phyloP scores from a whole-genome alignment of 1,140 invertebrate species.

The Rhizoglyphus robini region DNA sequence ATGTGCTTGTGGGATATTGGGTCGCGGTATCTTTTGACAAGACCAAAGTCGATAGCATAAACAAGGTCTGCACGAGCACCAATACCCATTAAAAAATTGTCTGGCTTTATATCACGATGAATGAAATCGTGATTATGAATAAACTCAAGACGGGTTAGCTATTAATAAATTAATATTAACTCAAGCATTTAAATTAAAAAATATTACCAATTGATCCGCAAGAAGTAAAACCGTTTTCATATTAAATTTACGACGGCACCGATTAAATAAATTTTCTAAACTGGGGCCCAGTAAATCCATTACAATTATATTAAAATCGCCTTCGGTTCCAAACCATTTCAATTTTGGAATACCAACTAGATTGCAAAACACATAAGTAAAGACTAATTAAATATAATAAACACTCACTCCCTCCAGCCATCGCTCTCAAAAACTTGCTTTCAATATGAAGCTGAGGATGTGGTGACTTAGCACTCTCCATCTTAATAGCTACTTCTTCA shows the following conservation, averaged over 20 bases:
- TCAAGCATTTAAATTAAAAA: background rate
- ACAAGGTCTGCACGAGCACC: constrained; percentile 77
- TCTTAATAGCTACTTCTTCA: constrained; percentile 96
- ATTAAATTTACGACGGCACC: constrained; percentile 89
- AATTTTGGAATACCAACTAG: constrained; percentile 84
- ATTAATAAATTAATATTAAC: constrained; percentile 25
- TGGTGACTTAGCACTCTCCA: constrained; percentile 97
- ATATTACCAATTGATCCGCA: constrained; percentile 77
- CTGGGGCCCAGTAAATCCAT: constrained; percentile 97
- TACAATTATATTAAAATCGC: constrained; percentile 98
- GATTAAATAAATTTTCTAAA: constrained; percentile 96
- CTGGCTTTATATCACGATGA: constrained; percentile 95
- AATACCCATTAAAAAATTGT: constrained; percentile 98
- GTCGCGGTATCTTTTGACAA: constrained; percentile 91
- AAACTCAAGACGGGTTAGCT: constrained; percentile 90
- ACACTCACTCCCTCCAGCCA: too few relatives aligned
- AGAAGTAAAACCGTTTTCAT: too few relatives aligned
- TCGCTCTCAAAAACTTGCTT: too few relatives aligned
- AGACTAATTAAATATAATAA: background rate
- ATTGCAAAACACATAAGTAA: constrained; percentile 29
- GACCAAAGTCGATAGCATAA: constrained; percentile 91
- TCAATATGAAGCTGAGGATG: too few relatives aligned
- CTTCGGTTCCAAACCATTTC: constrained; percentile 96
- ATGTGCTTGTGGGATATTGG: constrained; percentile 74
- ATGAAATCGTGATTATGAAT: constrained; percentile 96